phyloP scores from a whole-genome alignment of 1,140 invertebrate genomes.

The Geopemphigus sp. region DNA sequence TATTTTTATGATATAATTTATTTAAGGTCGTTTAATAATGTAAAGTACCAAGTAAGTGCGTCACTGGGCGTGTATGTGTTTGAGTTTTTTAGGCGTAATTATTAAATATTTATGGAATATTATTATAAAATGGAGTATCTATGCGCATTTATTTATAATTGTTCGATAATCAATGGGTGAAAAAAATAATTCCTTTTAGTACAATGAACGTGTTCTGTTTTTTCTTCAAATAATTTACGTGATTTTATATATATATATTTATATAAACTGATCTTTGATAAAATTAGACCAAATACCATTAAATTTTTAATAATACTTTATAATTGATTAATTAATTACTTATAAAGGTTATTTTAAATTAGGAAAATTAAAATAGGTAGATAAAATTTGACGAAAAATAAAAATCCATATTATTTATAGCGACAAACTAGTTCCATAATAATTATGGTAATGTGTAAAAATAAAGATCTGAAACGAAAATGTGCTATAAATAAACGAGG shows the following conservation, averaged over 20 bases:
- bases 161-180: no score
- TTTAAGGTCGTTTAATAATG: not conserved
- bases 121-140: no score
- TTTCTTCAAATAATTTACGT: no score
- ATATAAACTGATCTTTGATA: not conserved
- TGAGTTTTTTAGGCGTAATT: no score
- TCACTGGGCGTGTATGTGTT: not conserved
- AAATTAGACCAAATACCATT: not conserved
- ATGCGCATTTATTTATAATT: no score
- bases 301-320: not conserved
- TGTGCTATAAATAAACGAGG: not conserved
- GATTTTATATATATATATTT: no score
- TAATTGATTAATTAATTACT: not conserved
- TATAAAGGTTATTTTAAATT: not conserved
- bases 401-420: not conserved
- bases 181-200: no score
- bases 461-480: not conserved
- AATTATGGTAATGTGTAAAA: not conserved
- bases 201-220: no score
- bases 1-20: not conserved
- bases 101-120: no score
- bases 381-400: not conserved
- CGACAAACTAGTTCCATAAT: not conserved
- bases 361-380: not conserved
- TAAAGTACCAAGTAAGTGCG: not conserved